Base-by-base conservation (phyloP, 2,797 vertebrate species). In the Clangula hyemalis region DNA sequence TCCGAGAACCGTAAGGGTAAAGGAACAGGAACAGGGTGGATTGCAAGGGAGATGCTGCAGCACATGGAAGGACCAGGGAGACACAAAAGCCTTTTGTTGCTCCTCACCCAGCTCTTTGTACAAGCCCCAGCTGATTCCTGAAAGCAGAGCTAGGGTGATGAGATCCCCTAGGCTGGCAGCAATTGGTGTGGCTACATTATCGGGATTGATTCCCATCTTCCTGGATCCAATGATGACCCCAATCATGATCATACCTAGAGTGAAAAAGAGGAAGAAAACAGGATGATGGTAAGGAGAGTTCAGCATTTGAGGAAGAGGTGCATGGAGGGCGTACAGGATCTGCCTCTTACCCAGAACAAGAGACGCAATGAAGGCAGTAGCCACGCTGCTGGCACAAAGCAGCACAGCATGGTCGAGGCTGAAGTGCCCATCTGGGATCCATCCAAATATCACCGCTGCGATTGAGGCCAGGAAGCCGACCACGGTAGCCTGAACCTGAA, bases 401-500 rank as follows among this genome's bases (percentile, higher is more conserved):
- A 99, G 98, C 74, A 99, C 98, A 1, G 99, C 99, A 1, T 99
- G 99, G 18, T 98, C 98, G 32, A 99, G 96, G 91, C 98, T 98
- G 97, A 99, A 99, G 93, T 99, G 98, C 66, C 99, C 99, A 3
- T 99, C 99, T 10, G 99, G 99, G 97, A 99, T 99, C 99, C 99
- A 99, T 45, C 99, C 99, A 21, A 99, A 99, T 96, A 99, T 98
- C 88, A 99, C 99, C 0, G 99, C 99, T 38, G 99, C 99, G 1
- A 99, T 99, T 11, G 99, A 99, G 10, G 99, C 99, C 97, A 99
- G 98, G 97, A 99, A 99, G 18, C 99, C 99, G 66, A 99, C 99
- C 93, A 99, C 99, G 0, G 99, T 99, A 94, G 99, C 99, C 97
- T 99, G 99, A 89, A 99, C 99, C 99, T 99, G n/a, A 19, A 58